Base-by-base conservation (phyloP, 2,797 vertebrate genomes). In the Crypturellus tataupa region DNA sequence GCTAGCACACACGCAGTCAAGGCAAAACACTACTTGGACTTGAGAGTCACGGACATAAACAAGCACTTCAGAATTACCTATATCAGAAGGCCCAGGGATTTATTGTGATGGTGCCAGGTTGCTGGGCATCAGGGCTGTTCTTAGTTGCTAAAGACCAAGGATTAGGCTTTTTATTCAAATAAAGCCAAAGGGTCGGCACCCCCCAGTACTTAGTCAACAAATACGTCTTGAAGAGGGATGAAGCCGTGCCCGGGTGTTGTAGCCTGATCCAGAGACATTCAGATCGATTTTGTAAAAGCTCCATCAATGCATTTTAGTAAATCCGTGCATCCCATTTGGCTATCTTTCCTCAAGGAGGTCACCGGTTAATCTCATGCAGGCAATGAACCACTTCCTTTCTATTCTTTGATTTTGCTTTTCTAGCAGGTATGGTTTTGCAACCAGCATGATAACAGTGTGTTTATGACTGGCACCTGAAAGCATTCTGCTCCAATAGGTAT, bases 371-470 rank as follows among this genome's bases (percentile, higher is more conserved):
- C 63, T 86, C 67, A 81, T 70, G 77, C 73, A 88, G 77, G 80
- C 70, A 84, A 69, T 39, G 65, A 93, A 46, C 69, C 62, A 29
- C 72, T 94, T 80, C 3, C 76, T 88, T 69, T 83, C 75, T 78
- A 58, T 76, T 55, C 65, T 94, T 94, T 90, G 80, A 63, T 94
- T 91, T 83, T 86, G 59, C 59, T 94, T 63, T 91, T 94, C 89
- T 86, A 81, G 83, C 46, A 56, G 63, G 49, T 72, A 65, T 20
- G 49, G 37, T n/a, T 94, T 86, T 86, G 80, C 70, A 95, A 56
- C 25, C 49, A 86, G 67, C 65, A 35, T 46, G 85, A 90, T 81
- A 55, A 86, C 85, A 87, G 87, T 47, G 29, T 81, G 47, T 94
- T 94, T 94, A 70, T 31, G 91, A 70, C 62, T 62, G 77, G 82